Evolutionary conservation across 1,140 invertebrate genomes (phyloP), one percentile per base, ranked within the genome.

Genomic region (Philotrypesis tridentata): DNA sequence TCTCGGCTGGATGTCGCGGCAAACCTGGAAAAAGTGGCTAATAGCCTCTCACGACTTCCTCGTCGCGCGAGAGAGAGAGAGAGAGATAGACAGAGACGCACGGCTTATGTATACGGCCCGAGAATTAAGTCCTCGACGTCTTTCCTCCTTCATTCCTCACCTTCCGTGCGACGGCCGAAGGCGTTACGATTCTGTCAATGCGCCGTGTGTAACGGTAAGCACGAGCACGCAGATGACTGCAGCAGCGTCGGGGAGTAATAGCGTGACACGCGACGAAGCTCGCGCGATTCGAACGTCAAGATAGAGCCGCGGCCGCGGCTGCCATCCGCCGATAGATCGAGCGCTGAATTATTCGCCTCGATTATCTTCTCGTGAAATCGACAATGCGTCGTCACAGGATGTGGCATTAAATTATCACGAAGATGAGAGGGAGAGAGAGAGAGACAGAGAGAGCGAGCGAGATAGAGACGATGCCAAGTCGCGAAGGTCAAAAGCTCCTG

Each of bases 351-450:
- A 83, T 85, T 82, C 72, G 70, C 76, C 73, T 83, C 75, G 25
- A 33, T 87, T 88, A 88, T 88, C 87, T 85, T 63, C 79, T 33
- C 75, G 83, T 81, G 82, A 86, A 86, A 88, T 88, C 87, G 85
- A 88, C 83, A 82, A 76, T 71, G n/a, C 67, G 23, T 72, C 74
- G 83, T 55, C 21, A 55, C 17, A 55, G 67, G 82, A 77, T 81
- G 77, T 85, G 84, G 82, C 84, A 82, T 84, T 88, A 88, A 88
- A 88, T 88, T 88, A 88, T 86, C 82, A 85, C 80, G 82, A 82
- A 3, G 83, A n/a, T n/a, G 84, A 83, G 85, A n/a, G 79, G 70
- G 78, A 79, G 68, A 67, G 17, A 40, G 23, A 40, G 31, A 67
- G 23, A 40, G 74, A 43, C 27, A n/a, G n/a, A n/a, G 84, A 83